phyloP scores from a whole-genome alignment of 2,797 vertebrate genomes.

The Miichthys miiuy region DNA sequence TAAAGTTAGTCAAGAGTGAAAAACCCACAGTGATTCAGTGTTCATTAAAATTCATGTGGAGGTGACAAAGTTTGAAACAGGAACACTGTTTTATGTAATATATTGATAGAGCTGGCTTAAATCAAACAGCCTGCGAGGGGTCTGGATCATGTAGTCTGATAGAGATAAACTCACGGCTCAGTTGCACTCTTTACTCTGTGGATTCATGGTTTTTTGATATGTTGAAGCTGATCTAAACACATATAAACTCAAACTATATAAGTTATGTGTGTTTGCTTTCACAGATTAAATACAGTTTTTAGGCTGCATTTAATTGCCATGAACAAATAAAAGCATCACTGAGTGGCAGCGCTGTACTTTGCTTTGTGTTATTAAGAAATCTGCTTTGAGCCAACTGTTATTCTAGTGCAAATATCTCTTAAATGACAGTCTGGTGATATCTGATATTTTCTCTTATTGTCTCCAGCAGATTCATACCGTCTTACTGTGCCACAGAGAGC shows the following conservation, averaged over 20 bases:
- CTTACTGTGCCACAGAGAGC: not conserved
- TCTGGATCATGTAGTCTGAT: not conserved
- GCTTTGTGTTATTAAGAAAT: not conserved
- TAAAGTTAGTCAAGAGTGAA: constrained; percentile 25
- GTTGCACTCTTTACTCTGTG: not conserved
- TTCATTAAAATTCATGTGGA: constrained; percentile 57
- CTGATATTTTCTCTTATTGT: not conserved
- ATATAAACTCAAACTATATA: not conserved
- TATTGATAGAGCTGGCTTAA: constrained; percentile 35
- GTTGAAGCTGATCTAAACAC: not conserved
- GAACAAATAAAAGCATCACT: not conserved
- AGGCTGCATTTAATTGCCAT: not conserved
- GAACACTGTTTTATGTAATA: constrained; percentile 15
- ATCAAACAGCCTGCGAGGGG: constrained; percentile 8
- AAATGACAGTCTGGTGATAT: not conserved
- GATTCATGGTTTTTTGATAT: not conserved
- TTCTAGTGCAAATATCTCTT: not conserved
- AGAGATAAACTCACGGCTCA: not conserved
- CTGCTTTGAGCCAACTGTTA: not conserved
- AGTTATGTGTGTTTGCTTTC: not conserved
- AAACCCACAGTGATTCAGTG: constrained; percentile 1
- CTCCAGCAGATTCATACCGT: not conserved
- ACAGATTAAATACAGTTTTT: not conserved
- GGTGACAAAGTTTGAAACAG: constrained; percentile 41
- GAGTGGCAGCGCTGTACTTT: not conserved